phyloP scores from a whole-genome alignment of 2,113 vertebrate genomes.

The Oenanthe melanoleuca region DNA sequence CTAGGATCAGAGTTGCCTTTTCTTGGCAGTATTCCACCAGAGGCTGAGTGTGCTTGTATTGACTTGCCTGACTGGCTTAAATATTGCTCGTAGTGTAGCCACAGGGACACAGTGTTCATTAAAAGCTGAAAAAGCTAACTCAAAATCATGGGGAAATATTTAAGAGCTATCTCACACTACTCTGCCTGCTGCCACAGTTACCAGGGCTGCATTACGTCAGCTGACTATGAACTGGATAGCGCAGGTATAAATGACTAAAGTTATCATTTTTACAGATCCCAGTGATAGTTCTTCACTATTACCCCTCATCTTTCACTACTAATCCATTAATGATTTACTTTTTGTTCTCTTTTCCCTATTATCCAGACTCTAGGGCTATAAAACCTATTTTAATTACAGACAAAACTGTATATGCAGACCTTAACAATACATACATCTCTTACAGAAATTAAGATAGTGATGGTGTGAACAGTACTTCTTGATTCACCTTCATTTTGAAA shows the following conservation, averaged over 20 bases:
- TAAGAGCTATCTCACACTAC: background rate
- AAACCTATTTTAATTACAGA: background rate
- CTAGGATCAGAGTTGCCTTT: background rate
- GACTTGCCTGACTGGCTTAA: slow-evolving; percentile 12
- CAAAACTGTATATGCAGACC: background rate
- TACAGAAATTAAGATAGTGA: background rate
- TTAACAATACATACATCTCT: background rate
- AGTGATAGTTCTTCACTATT: background rate
- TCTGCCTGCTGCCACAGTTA: background rate
- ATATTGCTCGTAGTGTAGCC: background rate
- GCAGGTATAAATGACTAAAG: background rate
- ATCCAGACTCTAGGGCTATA: background rate
- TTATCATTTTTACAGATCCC: background rate
- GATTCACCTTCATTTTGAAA: background rate
- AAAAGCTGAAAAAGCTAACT: slow-evolving; percentile 17
- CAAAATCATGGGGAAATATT: slow-evolving; percentile 2
- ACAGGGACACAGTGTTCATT: background rate
- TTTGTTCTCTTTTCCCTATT: background rate
- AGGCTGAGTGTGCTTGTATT: background rate
- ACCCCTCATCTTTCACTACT: background rate
- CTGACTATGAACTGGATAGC: background rate
- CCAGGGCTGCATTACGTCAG: background rate
- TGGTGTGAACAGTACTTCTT: background rate
- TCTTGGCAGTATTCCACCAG: slow-evolving; percentile 3
- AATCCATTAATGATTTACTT: background rate